Base-by-base conservation (phyloP, 2,113 vertebrate genomes). In the Mugil cephalus region DNA sequence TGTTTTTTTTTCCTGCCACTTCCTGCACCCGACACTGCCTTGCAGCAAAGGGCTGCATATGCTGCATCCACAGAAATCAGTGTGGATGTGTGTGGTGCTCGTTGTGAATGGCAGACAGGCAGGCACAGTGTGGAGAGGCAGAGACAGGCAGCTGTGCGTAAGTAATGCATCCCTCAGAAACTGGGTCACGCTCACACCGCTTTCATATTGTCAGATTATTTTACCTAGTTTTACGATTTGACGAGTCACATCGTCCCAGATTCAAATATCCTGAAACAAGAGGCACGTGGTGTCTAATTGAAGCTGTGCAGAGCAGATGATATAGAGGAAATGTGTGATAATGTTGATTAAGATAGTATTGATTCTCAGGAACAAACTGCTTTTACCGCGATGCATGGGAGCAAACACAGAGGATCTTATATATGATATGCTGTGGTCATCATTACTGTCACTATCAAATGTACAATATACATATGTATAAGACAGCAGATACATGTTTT, bases 131-230 rank as follows among this genome's bases (percentile, higher is more conserved):
- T 48, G 52, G 77, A 47, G 70, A 74, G 60, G 83, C 82, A 84
- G 77, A 82, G 68, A 69, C 68, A 47, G 55, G 87, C 88, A 90
- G 86, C 78, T 88, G 88, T 74, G 90, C 52, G 17, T 70, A 80
- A 92, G 84, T 90, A 90, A 90, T 89, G 74, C 79, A 76, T 67
- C 79, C 84, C 65, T 40, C 36, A 75, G 78, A 89, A 92, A 86
- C 86, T 91, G 85, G 91, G 91, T 91, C 90, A 92, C 69, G 77
- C 74, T 85, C 68, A 54, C 80, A 48, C 66, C 84, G 79, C 84
- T 86, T 87, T 85, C 51, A 77, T 74, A 64, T 66, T 68, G 68
- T 68, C 80, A 54, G 17, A 74, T 80, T 77, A 76, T 70, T 82
- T 84, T 65, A 84, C 83, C 68, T 60, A 65, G 36, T 83, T 78